Conservation (phyloP, 1,140 invertebrate genomes). For the Musca vetustissima region DNA sequence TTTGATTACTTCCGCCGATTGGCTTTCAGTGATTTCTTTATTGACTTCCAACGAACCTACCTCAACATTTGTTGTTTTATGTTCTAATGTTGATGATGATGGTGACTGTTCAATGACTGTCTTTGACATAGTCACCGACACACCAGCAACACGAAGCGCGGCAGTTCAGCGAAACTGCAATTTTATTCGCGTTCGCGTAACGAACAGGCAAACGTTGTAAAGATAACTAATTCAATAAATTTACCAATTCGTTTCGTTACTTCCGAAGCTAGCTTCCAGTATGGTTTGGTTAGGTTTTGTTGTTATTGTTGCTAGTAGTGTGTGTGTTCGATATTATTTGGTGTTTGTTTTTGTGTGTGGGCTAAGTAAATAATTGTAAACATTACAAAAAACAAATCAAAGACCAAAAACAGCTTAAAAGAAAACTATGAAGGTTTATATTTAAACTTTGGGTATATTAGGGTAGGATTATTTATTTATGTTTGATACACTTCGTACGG, state of each 20-base stretch:
- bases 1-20: no score
- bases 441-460: background rate
- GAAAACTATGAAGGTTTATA: slow-evolving; percentile 18
- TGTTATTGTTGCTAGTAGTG: background rate
- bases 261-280: background rate
- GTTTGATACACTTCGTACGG: no score
- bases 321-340: background rate
- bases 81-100: no score
- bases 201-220: slow-evolving; percentile 19
- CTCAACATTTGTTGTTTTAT: no score
- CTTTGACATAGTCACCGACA: no score
- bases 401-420: background rate
- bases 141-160: no score
- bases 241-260: slow-evolving; percentile 19
- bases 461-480: no score
- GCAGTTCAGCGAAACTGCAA: no score
- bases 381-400: slow-evolving; percentile 5
- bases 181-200: slow-evolving; percentile 1
- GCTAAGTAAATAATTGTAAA: slow-evolving; percentile 1
- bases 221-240: slow-evolving; percentile 22
- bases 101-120: no score
- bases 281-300: background rate
- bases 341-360: background rate
- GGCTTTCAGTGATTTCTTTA: no score
- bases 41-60: no score